Evolutionary conservation across 2,888 invertebrate species (phyloP).

Genomic region (Celastrina argiolus): DNA sequence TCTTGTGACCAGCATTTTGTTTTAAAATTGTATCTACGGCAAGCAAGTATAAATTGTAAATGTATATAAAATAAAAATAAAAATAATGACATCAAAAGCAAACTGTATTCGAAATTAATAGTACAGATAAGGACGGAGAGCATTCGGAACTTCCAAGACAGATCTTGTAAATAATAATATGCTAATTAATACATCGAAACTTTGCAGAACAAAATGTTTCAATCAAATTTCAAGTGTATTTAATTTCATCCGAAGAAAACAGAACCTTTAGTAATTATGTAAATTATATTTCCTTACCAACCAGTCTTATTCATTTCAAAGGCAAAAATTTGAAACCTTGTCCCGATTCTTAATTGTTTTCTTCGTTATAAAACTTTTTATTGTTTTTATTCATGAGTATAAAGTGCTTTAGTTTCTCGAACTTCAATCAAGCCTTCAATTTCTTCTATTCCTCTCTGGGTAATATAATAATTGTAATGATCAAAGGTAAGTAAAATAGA

Average conservation of each 20-base stretch:
- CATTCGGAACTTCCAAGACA: neutral
- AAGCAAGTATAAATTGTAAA: too few species aligned
- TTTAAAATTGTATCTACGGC: too few species aligned
- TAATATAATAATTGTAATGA: too few species aligned
- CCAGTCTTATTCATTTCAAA: constrained; percentile 25
- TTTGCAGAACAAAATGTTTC: constrained; percentile 11
- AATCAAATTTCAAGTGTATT: constrained; percentile 22
- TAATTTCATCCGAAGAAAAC: constrained; percentile 20
- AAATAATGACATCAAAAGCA: neutral
- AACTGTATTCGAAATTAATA: neutral
- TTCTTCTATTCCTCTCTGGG: neutral
- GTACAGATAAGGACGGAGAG: neutral
- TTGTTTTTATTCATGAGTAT: constrained; percentile 3
- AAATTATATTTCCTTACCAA: constrained; percentile 24
- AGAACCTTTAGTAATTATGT: constrained; percentile 27
- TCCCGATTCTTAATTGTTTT: constrained; percentile 25
- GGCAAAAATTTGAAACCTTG: constrained; percentile 23
- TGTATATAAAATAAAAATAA: too few species aligned
- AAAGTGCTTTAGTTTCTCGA: neutral
- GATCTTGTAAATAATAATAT: neutral
- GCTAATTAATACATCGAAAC: constrained; percentile 14
- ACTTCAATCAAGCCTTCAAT: neutral
- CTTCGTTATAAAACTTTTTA: constrained; percentile 21
- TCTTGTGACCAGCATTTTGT: too few species aligned
- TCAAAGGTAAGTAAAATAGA: too few species aligned